Percentiles rank a stretch among this genome's conserved stretches.
phyloP scores from a whole-genome alignment of 2,888 invertebrate species.

The Pimpla rufipes region DNA sequence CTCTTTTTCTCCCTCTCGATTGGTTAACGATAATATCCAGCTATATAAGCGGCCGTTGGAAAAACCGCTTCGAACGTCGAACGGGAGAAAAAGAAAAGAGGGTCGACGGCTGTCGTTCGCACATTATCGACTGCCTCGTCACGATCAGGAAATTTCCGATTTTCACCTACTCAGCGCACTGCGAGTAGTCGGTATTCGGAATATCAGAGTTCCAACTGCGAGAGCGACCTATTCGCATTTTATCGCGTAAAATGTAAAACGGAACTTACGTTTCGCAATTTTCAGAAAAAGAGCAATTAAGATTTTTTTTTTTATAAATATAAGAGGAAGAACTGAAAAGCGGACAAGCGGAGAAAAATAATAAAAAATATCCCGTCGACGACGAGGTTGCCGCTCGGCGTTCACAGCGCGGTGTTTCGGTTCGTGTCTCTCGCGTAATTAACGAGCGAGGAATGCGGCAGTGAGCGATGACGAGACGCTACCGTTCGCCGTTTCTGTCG shows the following conservation, averaged over 20 bases:
- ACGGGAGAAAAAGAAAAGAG: conserved; percentile 4
- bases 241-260: too few relatives aligned
- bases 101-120: conserved; percentile 1
- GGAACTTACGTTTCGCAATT: too few relatives aligned
- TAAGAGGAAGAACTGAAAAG: too few relatives aligned
- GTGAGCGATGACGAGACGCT: conserved; percentile 38
- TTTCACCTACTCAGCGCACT: background rate
- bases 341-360: too few relatives aligned
- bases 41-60: background rate
- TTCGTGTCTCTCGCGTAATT: conserved; percentile 42
- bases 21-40: conserved; percentile 30
- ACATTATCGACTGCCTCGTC: conserved; percentile 28
- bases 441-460: conserved; percentile 54
- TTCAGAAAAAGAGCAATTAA: too few relatives aligned
- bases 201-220: background rate
- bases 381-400: too few relatives aligned
- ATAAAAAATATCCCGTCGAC: too few relatives aligned
- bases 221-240: too few relatives aligned
- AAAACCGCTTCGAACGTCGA: background rate
- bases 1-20: background rate
- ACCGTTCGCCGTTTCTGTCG: conserved; percentile 7
- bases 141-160: conserved; percentile 8
- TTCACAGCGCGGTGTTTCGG: conserved; percentile 1
- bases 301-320: too few relatives aligned
- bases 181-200: background rate